Percentiles rank a stretch among this genome's conserved stretches.
These are phyloP conservation scores for Adrianichthys oophorus DNA, from an alignment of 2,797 vertebrate genomes.

Conservation along the genomic window DNA sequence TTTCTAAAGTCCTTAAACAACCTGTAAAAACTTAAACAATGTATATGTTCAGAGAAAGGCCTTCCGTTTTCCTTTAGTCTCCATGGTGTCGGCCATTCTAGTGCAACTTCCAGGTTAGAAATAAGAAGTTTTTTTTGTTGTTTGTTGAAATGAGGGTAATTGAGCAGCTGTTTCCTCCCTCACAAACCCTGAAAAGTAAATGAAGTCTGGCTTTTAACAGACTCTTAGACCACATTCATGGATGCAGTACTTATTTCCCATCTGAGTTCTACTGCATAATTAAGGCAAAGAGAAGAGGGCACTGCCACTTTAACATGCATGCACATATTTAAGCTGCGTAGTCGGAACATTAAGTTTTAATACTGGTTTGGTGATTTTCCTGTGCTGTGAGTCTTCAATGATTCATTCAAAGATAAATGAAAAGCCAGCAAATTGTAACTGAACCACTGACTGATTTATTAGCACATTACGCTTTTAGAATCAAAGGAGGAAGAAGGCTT, in stretches of 20 bases:
- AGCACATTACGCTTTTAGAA: neutral
- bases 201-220: neutral
- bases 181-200: neutral
- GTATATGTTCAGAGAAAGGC: too few relatives aligned
- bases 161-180: too few relatives aligned
- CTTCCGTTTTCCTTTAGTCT: too few relatives aligned
- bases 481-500: neutral
- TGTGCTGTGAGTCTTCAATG: slow-evolving; percentile 6
- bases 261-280: neutral
- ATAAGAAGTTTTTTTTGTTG: neutral
- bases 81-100: too few relatives aligned
- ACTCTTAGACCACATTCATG: neutral
- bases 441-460: slow-evolving; percentile 1
- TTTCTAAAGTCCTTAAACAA: too few relatives aligned
- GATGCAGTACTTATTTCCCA: neutral
- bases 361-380: neutral
- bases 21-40: too few relatives aligned
- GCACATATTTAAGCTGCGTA: neutral
- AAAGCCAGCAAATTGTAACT: slow-evolving; percentile 12
- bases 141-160: too few relatives aligned
- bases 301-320: neutral
- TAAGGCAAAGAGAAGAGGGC: neutral
- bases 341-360: slow-evolving; percentile 2
- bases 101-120: too few relatives aligned
- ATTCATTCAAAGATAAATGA: slow-evolving; percentile 22